These are phyloP conservation scores for Progne subis DNA, from an alignment of 2,113 vertebrate genomes.

Conservation along the genomic window DNA sequence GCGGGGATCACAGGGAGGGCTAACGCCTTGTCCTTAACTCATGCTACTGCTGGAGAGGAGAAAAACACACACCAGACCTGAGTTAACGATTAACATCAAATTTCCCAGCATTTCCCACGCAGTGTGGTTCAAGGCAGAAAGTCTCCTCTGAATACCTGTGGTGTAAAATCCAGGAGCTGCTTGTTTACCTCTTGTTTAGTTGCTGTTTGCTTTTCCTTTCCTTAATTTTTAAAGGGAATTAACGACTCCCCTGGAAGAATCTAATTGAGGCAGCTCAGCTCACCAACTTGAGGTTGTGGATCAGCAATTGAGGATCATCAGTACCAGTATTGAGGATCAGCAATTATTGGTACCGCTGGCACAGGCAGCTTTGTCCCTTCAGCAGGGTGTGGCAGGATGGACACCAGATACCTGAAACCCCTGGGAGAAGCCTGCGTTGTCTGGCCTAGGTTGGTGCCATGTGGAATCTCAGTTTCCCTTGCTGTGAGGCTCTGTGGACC, in stretches of 20 bases:
- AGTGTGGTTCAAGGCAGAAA: background rate
- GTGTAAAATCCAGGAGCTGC: background rate
- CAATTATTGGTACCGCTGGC: background rate
- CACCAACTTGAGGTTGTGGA: background rate
- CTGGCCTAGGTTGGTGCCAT: background rate
- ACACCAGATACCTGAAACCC: background rate
- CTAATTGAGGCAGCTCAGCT: background rate
- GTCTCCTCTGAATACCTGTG: background rate
- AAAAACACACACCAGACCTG: background rate
- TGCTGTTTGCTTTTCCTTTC: background rate
- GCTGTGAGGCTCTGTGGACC: background rate
- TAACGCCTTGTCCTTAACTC: constrained; percentile 16
- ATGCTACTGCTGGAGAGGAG: background rate
- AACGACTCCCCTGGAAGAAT: background rate
- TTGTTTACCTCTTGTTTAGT: background rate
- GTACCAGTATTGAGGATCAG: background rate
- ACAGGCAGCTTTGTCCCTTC: background rate
- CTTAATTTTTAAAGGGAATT: background rate
- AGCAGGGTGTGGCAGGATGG: rapidly evolving
- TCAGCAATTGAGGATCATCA: background rate
- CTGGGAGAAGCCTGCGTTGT: background rate
- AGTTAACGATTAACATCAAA: background rate
- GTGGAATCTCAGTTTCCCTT: background rate
- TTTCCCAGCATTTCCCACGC: background rate
- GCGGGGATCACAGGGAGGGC: background rate